Conservation (phyloP, 2,888 invertebrate genomes). For the Ametastegia equiseti region DNA sequence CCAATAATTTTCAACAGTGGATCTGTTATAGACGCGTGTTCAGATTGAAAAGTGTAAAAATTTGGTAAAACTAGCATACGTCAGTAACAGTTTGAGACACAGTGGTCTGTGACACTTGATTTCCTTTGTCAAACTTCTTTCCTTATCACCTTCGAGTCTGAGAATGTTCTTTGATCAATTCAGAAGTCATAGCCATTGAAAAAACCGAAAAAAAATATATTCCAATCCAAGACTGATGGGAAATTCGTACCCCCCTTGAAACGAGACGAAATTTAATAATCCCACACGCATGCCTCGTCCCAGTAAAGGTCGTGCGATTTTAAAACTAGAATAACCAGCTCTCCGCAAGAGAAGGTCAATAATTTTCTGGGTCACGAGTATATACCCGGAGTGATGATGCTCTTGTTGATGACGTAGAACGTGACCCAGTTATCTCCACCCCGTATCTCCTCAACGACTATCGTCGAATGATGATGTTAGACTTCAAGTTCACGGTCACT, state of each 20-base stretch:
- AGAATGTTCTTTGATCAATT: no score
- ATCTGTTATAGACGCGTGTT: no score
- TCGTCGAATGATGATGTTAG: neutral
- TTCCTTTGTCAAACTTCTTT: no score
- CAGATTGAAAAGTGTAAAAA: no score
- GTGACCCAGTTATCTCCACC: conserved; percentile 22
- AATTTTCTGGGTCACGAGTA: conserved; percentile 40
- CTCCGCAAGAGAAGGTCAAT: conserved; percentile 20
- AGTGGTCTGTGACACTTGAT: no score
- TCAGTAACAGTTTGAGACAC: no score
- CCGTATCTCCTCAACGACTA: neutral
- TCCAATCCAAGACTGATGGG: no score
- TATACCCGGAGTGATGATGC: conserved; percentile 25
- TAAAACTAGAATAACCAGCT: conserved; percentile 2
- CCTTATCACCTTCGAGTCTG: no score
- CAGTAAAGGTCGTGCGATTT: neutral
- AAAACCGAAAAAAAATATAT: neutral
- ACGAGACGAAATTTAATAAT: neutral
- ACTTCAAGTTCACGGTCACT: conserved; percentile 17
- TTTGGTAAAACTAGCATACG: no score
- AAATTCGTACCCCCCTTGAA: neutral
- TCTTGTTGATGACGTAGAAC: conserved; percentile 37
- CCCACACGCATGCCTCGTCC: neutral
- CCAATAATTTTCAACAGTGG: no score
- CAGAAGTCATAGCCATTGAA: no score